A percentile compares a stretch with the other conserved stretches of the same genome.
These are phyloP conservation scores for Neodiprion fabricii DNA, from an alignment of 1,140 invertebrate species.

Conservation along the genomic window DNA sequence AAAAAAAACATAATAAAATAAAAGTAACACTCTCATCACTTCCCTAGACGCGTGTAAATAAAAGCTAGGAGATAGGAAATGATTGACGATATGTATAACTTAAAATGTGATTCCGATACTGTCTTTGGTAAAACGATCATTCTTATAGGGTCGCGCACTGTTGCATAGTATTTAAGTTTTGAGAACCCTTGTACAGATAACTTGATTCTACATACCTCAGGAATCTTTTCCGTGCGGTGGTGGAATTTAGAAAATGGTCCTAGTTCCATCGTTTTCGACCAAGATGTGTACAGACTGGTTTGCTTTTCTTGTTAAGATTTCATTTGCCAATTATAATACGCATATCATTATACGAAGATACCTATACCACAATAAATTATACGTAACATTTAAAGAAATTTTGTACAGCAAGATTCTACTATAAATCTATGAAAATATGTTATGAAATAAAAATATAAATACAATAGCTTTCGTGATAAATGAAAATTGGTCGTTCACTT, in stretches of 20 bases:
- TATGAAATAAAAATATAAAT: background rate
- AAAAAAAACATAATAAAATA: no score
- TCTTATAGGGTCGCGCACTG: background rate
- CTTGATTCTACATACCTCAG: background rate
- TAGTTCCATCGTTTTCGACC: background rate
- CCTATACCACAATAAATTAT: slow-evolving; percentile 5
- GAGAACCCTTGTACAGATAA: background rate
- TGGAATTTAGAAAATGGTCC: background rate
- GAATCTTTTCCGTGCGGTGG: background rate
- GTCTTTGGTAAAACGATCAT: background rate
- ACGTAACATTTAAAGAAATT: background rate
- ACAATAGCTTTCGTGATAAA: background rate
- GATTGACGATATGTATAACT: background rate
- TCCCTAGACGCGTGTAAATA: background rate
- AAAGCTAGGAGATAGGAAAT: background rate
- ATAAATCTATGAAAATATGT: background rate
- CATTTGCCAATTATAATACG: background rate
- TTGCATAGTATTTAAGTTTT: background rate
- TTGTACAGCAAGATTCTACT: background rate
- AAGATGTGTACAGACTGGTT: background rate
- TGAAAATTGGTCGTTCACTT: background rate
- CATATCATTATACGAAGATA: background rate
- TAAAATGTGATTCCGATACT: background rate
- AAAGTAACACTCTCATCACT: background rate
- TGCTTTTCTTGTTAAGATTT: background rate